Percentiles rank a stretch among this genome's conserved stretches.
phyloP scores from a whole-genome alignment of 2,113 vertebrate species.

The Globicephala melas region DNA sequence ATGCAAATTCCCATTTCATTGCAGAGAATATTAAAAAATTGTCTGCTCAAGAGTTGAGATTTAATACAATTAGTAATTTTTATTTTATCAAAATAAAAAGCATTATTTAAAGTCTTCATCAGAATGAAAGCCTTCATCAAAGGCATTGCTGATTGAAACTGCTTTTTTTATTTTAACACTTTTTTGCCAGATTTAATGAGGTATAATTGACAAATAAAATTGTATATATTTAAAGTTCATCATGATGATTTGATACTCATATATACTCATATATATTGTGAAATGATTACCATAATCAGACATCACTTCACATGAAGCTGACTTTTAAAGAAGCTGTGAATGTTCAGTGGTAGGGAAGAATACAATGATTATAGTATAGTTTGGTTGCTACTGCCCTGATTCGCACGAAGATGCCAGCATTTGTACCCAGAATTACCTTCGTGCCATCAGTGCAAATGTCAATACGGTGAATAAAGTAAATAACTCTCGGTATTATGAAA shows the following conservation, averaged over 20 bases:
- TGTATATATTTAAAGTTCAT: background rate
- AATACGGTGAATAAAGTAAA: background rate
- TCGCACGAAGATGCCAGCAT: background rate
- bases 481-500: background rate
- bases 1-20: background rate
- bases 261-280: background rate
- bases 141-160: background rate
- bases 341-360: background rate
- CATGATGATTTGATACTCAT: background rate
- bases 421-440: background rate
- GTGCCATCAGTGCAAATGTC: background rate
- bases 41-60: background rate
- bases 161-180: background rate
- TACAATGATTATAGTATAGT: background rate
- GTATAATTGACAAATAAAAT: background rate
- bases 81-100: background rate
- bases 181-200: fast-evolving
- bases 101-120: background rate
- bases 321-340: background rate
- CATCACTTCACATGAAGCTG: background rate
- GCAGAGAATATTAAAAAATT: background rate
- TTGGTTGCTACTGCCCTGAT: background rate
- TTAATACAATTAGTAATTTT: background rate
- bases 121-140: background rate
- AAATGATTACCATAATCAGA: background rate